A percentile compares a stretch with the other conserved stretches of the same genome.
These are phyloP conservation scores for Drosophila auraria DNA, from an alignment of 1,140 invertebrate genomes.

Conservation along the genomic window DNA sequence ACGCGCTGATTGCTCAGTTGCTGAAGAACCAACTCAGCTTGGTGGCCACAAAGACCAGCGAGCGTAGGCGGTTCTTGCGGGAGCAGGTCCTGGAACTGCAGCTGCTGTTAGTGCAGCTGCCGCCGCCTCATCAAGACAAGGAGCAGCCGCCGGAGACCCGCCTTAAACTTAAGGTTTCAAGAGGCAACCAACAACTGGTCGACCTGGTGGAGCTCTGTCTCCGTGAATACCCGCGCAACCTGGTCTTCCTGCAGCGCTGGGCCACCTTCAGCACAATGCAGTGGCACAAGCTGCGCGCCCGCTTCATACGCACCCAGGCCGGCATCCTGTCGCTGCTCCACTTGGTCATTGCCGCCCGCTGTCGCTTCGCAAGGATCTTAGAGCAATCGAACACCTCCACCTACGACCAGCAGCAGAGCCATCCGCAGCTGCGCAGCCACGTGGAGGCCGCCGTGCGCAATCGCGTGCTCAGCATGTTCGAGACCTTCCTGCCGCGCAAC, in stretches of 20 bases:
- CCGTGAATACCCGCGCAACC: constrained; percentile 87
- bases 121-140: not conserved
- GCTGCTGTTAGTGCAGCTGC: constrained; percentile 84
- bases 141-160: constrained; percentile 71
- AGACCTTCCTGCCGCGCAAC: constrained; percentile 61
- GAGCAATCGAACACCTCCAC: not conserved
- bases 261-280: constrained; percentile 39
- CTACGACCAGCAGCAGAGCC: not conserved
- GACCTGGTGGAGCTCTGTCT: constrained; percentile 81
- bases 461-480: constrained; percentile 75
- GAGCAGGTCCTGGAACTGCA: constrained; percentile 86
- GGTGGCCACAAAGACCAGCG: not conserved
- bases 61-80: constrained; percentile 58
- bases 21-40: constrained; percentile 48
- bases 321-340: constrained; percentile 66
- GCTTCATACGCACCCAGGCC: constrained; percentile 47
- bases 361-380: constrained; percentile 36
- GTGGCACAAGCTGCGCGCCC: constrained; percentile 65
- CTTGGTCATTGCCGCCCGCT: constrained; percentile 56
- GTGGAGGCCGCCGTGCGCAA: constrained; percentile 52
- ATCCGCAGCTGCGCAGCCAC: not conserved
- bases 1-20: constrained; percentile 77
- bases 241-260: constrained; percentile 85
- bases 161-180: constrained; percentile 35
- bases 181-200: constrained; percentile 59